phyloP scores from a whole-genome alignment of 2,888 invertebrate species.

The Ophion ventricosus region DNA sequence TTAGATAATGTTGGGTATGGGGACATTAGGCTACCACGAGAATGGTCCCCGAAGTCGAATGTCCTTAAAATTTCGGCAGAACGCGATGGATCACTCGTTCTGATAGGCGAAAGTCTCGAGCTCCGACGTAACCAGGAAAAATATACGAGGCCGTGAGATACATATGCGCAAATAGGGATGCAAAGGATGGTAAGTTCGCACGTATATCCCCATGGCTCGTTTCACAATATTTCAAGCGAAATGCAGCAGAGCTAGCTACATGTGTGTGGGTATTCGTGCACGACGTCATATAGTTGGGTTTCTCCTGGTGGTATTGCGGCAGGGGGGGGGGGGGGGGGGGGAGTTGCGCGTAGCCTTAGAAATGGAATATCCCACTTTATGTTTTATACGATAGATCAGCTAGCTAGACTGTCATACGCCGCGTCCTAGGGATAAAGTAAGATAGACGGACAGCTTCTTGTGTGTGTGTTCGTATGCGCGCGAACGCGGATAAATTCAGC shows the following conservation, averaged over 20 bases:
- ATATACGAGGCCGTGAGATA: conserved; percentile 46
- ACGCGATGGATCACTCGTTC: conserved; percentile 45
- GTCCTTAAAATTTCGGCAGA: conserved; percentile 30
- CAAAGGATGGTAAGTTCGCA: conserved; percentile 48
- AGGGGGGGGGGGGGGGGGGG: conserved; percentile 19
- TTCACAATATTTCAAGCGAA: conserved; percentile 79
- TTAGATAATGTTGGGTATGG: too few species aligned
- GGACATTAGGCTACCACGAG: too few species aligned
- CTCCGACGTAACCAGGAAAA: conserved; percentile 45
- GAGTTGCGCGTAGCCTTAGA: conserved; percentile 75
- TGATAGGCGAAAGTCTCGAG: conserved; percentile 53
- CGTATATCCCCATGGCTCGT: conserved; percentile 73
- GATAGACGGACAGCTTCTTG: conserved; percentile 81
- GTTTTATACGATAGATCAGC: conserved; percentile 83
- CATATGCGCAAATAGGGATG: conserved; percentile 34
- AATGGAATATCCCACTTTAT: conserved; percentile 83
- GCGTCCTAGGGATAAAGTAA: conserved; percentile 82
- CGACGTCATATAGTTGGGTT: conserved; percentile 45
- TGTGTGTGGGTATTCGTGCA: not conserved
- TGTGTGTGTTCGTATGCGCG: conserved; percentile 60
- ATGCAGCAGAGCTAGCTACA: conserved; percentile 52
- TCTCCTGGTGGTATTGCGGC: conserved; percentile 18
- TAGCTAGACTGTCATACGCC: conserved; percentile 81
- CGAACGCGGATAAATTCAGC: conserved; percentile 80
- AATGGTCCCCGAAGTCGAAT: too few species aligned